Conservation (phyloP, 2,888 invertebrate species). For the Ariolimax columbianus region DNA sequence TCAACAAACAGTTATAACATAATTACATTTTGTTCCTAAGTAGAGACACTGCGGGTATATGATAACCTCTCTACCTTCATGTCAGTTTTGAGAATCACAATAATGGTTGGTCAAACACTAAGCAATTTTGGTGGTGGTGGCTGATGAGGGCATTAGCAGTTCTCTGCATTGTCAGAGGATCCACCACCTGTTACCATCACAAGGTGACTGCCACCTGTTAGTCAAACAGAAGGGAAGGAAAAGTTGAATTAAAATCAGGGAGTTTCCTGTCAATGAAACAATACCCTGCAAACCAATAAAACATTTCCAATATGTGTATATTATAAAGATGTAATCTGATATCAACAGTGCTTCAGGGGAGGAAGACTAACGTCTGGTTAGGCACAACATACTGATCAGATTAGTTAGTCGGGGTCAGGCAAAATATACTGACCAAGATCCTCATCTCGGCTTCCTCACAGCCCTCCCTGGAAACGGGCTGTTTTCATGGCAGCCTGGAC, state of each 20-base stretch:
- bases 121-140: neutral
- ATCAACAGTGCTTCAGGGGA: no score
- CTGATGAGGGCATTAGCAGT: constrained; percentile 39
- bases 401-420: no score
- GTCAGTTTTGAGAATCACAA: neutral
- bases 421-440: no score
- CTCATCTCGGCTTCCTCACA: no score
- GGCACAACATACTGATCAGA: no score
- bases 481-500: no score
- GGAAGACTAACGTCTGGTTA: no score
- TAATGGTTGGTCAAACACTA: neutral
- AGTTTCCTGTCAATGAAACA: neutral
- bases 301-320: no score
- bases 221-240: neutral
- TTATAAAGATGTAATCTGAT: no score
- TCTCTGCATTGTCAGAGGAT: constrained; percentile 51
- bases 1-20: constrained; percentile 13
- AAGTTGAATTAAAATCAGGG: neutral
- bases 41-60: neutral
- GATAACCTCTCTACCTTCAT: neutral
- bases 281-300: no score
- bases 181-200: constrained; percentile 55
- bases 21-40: neutral
- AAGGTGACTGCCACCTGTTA: constrained; percentile 54
- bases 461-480: no score